Base-by-base conservation (phyloP, 2,113 vertebrate genomes). In the Scytalopus superciliaris region DNA sequence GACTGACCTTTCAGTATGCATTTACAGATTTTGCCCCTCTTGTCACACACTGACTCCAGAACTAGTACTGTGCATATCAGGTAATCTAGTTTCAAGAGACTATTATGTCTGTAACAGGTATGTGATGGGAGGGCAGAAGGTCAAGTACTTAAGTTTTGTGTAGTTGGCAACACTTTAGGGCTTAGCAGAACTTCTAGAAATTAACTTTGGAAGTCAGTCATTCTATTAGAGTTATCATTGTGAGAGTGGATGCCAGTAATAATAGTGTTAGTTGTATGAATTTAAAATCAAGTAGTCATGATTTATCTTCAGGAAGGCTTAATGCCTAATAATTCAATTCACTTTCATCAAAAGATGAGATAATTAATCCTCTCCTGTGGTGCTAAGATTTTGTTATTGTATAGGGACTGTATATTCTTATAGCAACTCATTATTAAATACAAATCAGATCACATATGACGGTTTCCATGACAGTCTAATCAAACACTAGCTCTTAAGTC, bases 311-410 rank as follows among this genome's bases (percentile, higher is more conserved):
- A 89, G 67, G 28, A 93, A 92, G 70, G 78, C 62, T 93, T 93
- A 95, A 89, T 53, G 53, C 33, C 27, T 89, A 87, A 84, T 92
- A 94, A 74, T 93, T 96, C 56, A 95, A 81, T 92, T 90, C 60
- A 68, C 19, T 79, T 19, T 89, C 69, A 79, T 93, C 21, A 93
- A 76, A 94, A 94, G 86, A 81, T 64, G 52, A 85, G 64, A 90
- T 94, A 84, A 95, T 94, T 85, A 92, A 89, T 92, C 90, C n/a
- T 77, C 24, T 93, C 49, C 52, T 84, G 49, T 87, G 84, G n/a
- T 72, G 18, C 39, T 78, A 25, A 39, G 76, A 83, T 56, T 90
- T 93, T 94, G 68, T 92, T 91, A 66, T 88, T 30, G 0, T 70
- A 44, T 44, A 49, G 42, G 64, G 35, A 82, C 66, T 84, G 72